Base-by-base conservation (phyloP, 2,888 invertebrate genomes). In the Caenorhabditis becei region DNA sequence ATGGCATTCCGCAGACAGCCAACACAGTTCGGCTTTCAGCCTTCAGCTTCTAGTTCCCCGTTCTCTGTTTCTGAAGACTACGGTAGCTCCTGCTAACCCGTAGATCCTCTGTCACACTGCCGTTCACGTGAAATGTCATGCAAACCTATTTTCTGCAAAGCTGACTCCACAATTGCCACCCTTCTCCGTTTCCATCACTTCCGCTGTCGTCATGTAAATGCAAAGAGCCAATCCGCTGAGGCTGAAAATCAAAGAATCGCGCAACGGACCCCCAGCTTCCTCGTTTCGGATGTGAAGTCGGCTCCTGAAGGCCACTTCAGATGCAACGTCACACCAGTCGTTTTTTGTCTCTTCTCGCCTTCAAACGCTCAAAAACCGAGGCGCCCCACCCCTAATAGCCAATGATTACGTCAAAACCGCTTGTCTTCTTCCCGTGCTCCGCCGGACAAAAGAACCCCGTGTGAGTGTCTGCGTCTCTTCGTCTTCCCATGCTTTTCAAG, bases 331-430 rank as follows among this genome's bases (percentile, higher is more conserved):
- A 58, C 71, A 59, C n/a, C 72, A 72, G 72, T 72, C 56, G 49
- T 63, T 72, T 72, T 71, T 66, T 74, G 65, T 66, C 66, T 66
- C 18, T 54, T 44, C n/a, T 56, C 37, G 18, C n/a, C 66, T 59
- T 66, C 53, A 47, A 63, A 56, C 66, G 75, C 66, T 75, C 66
- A 75, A 74, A 74, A 74, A 74, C 59, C 74, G 72, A 63, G 54
- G 11, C 32, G 20, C 58, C 26, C 58, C 72, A 63, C 72, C 61
- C 72, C 74, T 75, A 75, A 75, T 75, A 75, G 75, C 75, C 75
- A 75, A 75, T 75, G 66, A 66, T 75, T 75, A 75, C 75, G 75
- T 75, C 75, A 75, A 75, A 74, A 66, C 65, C 49, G 63, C 75
- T 66, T 65, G 58, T 65, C 65, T 75, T 72, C 63, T 41, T 62